These are phyloP conservation scores for Tychaedon coryphoeus DNA, from an alignment of 2,113 vertebrate species.

Conservation along the genomic window DNA sequence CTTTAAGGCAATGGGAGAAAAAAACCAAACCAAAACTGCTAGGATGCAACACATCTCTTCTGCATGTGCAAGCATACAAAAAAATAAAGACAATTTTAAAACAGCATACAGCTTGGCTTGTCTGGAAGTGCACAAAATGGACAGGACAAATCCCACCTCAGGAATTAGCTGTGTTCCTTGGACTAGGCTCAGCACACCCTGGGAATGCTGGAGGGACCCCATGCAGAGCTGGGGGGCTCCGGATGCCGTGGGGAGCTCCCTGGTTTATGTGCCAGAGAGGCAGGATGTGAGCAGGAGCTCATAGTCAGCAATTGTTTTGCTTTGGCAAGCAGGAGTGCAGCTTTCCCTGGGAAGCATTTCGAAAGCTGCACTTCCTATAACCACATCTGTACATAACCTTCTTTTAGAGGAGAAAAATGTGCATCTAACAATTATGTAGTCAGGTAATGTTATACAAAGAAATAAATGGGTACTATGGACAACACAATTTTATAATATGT, in stretches of 20 bases:
- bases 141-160: neutral
- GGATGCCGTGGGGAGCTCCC: neutral
- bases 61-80: neutral
- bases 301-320: neutral
- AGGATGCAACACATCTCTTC: neutral
- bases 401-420: neutral
- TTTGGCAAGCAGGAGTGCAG: neutral
- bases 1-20: neutral
- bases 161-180: neutral
- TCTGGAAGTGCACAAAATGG: neutral
- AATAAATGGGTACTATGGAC: neutral
- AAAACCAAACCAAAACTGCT: neutral
- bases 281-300: neutral
- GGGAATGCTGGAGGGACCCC: neutral
- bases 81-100: neutral
- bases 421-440: neutral
- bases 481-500: neutral
- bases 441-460: neutral
- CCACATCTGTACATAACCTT: neutral
- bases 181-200: neutral
- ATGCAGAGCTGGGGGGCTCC: neutral
- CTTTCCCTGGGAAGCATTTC: neutral
- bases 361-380: neutral
- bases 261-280: neutral
- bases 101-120: accelerated